Conservation (phyloP, 2,113 vertebrate genomes). For the Pterocles orientalis region DNA sequence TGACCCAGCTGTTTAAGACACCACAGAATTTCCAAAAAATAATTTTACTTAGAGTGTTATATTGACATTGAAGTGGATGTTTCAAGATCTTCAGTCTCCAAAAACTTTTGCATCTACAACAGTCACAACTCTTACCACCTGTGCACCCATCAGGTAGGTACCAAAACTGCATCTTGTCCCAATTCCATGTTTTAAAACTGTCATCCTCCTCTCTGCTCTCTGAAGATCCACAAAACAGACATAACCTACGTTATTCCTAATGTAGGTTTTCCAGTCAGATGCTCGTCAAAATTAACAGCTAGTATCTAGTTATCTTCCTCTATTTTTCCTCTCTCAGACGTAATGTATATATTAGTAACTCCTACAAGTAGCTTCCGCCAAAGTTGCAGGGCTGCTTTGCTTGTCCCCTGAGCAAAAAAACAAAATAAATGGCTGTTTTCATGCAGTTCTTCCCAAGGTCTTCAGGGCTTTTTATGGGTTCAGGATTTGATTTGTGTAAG, state of each 20-base stretch:
- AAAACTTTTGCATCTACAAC: background rate
- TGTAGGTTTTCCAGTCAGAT: background rate
- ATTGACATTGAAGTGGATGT: background rate
- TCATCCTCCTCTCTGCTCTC: background rate
- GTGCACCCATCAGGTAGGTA: too few species aligned
- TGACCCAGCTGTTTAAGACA: background rate
- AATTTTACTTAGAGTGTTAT: background rate
- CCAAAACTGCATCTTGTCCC: background rate
- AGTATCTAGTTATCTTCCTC: background rate
- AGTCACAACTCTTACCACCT: background rate
- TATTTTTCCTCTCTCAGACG: background rate
- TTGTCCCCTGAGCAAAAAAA: background rate
- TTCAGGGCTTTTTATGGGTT: background rate
- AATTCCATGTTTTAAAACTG: background rate
- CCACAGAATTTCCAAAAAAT: background rate
- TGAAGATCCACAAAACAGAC: background rate
- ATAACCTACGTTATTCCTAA: background rate
- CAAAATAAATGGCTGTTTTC: background rate
- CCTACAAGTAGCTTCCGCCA: background rate
- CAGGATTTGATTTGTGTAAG: slow-evolving; percentile 51
- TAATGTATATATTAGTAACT: background rate
- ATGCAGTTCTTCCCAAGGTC: slow-evolving; percentile 7
- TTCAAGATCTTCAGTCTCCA: background rate
- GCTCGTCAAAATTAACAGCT: background rate
- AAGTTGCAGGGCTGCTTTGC: background rate